Evolutionary conservation across 2,888 invertebrate species (phyloP).

Genomic region (Drosophila rubida): DNA sequence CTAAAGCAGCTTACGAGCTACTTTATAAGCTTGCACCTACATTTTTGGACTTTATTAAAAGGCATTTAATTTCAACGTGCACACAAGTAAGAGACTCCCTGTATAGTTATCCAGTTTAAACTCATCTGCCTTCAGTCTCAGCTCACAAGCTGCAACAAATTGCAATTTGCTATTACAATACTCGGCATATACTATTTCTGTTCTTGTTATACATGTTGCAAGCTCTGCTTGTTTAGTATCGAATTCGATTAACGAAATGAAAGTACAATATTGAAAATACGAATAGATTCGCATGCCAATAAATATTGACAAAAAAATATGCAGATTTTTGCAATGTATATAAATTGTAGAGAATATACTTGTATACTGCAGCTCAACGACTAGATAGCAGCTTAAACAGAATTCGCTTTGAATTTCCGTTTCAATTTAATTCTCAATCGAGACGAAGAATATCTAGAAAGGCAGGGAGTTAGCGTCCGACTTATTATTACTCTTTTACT

Average conservation of each 20-base stretch:
- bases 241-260: not conserved
- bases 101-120: not conserved
- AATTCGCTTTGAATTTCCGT: not conserved
- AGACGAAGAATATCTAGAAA: too few species aligned
- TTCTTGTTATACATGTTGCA: not conserved
- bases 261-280: not conserved
- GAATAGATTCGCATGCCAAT: not conserved
- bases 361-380: too few species aligned
- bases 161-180: not conserved
- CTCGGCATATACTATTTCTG: not conserved
- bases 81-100: not conserved
- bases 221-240: not conserved
- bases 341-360: not conserved
- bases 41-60: slow-evolving; percentile 18
- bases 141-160: not conserved
- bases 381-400: not conserved
- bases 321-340: not conserved
- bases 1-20: slow-evolving; percentile 11
- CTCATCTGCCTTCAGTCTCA: not conserved
- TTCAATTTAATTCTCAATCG: too few species aligned
- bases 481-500: too few species aligned
- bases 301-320: not conserved
- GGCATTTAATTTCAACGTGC: not conserved
- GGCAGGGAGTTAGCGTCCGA: too few species aligned
- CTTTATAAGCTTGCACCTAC: slow-evolving; percentile 10